These are phyloP conservation scores for Coreius guichenoti DNA, from an alignment of 2,797 vertebrate genomes.

Conservation along the genomic window DNA sequence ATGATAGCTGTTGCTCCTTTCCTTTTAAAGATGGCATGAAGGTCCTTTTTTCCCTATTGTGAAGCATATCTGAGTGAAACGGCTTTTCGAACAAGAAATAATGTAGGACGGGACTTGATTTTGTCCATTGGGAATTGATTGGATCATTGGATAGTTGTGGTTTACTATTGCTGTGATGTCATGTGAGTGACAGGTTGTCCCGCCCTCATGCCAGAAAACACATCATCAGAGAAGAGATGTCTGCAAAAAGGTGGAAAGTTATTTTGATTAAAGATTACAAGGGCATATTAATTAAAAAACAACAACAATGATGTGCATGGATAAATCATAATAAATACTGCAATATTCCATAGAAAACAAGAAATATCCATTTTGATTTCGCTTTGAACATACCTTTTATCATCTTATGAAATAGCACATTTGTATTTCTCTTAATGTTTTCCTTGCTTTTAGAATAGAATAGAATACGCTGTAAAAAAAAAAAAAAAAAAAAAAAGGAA, in stretches of 20 bases:
- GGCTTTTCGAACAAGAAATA: background rate
- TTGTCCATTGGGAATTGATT: too few relatives aligned
- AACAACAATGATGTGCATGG: too few relatives aligned
- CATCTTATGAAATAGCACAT: background rate
- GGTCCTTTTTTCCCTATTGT: background rate
- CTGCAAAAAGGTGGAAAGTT: too few relatives aligned
- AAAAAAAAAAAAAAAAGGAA: too few relatives aligned
- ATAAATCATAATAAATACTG: too few relatives aligned
- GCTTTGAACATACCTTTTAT: background rate
- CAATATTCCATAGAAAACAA: background rate
- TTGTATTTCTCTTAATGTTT: background rate
- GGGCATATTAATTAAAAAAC: too few relatives aligned
- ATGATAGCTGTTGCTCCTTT: background rate
- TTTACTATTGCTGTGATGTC: background rate
- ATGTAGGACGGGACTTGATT: background rate
- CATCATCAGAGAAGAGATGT: background rate
- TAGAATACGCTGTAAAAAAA: background rate
- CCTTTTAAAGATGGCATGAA: background rate
- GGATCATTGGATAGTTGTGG: background rate
- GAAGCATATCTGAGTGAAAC: background rate
- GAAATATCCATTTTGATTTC: background rate
- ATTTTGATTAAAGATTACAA: too few relatives aligned
- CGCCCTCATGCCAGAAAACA: background rate
- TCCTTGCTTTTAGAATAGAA: background rate
- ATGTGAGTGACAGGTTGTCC: background rate